A percentile compares a stretch with the other conserved stretches of the same genome.
Conservation (phyloP, 2,888 invertebrate genomes). For the Patella pellucida region DNA sequence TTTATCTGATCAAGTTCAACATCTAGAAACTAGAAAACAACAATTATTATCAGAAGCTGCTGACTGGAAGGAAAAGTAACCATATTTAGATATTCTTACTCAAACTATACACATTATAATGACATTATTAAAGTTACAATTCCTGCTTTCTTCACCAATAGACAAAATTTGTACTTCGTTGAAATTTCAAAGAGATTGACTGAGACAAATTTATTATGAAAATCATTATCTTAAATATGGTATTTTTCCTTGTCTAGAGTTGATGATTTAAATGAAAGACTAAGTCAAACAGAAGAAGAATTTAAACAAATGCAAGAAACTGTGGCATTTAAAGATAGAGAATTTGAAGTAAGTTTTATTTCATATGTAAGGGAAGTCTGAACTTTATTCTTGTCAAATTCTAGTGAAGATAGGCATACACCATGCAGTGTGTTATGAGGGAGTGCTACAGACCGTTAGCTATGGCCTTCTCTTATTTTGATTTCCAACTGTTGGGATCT, state of each 20-base stretch:
- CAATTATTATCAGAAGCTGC: conserved; percentile 61
- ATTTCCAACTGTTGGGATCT: too few species aligned
- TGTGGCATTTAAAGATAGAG: conserved; percentile 64
- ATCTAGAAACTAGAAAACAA: conserved; percentile 58
- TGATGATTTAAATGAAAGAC: conserved; percentile 54
- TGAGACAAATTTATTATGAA: too few species aligned
- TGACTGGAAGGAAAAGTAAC: conserved; percentile 67
- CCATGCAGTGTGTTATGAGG: too few species aligned
- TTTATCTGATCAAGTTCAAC: conserved; percentile 50
- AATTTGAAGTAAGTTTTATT: conserved; percentile 55
- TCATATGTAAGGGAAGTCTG: too few species aligned
- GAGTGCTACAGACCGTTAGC: background rate
- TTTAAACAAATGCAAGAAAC: conserved; percentile 59
- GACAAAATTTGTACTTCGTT: too few species aligned
- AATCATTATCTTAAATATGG: too few species aligned
- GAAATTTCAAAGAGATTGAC: too few species aligned
- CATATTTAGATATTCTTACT: background rate
- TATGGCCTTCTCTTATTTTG: background rate
- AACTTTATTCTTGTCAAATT: too few species aligned
- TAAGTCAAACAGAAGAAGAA: conserved; percentile 49
- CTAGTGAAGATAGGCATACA: too few species aligned
- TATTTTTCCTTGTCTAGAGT: conserved; percentile 44
- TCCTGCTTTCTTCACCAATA: too few species aligned
- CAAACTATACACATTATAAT: too few species aligned
- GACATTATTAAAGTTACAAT: too few species aligned